Evolutionary conservation across 2,888 invertebrate species (phyloP).

Genomic region (Prostheceraeus crozeri): DNA sequence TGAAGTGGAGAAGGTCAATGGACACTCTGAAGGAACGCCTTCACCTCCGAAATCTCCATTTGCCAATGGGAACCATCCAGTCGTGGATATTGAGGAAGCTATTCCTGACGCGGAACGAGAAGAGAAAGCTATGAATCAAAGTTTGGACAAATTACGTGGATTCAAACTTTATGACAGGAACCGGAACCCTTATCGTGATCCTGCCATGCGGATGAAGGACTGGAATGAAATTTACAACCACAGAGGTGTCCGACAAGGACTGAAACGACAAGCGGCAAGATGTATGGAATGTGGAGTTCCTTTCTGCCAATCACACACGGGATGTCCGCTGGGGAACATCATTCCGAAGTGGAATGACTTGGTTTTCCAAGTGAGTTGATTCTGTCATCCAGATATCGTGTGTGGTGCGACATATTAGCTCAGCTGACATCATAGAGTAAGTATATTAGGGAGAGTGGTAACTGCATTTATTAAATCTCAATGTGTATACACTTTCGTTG

Average conservation of each 20-base stretch:
- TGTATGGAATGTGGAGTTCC: conserved; percentile 99
- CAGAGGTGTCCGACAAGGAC: conserved; percentile 70
- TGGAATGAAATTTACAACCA: conserved; percentile 95
- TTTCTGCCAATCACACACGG: conserved; percentile 86
- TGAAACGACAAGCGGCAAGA: conserved; percentile 56
- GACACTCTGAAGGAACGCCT: no score
- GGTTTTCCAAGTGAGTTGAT: conserved; percentile 64
- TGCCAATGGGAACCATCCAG: not conserved
- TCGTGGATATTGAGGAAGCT: not conserved
- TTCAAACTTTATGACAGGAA: conserved; percentile 94
- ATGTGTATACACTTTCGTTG: no score
- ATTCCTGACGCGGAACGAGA: not conserved
- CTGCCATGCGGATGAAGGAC: conserved; percentile 75
- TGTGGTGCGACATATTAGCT: not conserved
- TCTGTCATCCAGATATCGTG: not conserved
- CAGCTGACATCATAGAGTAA: no score
- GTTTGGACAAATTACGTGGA: conserved; percentile 60
- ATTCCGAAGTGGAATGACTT: conserved; percentile 99
- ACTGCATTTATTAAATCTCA: no score
- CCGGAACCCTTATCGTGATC: conserved; percentile 81
- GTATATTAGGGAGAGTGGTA: no score
- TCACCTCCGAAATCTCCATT: no score
- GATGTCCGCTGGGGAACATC: conserved; percentile 94
- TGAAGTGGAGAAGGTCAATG: not conserved
- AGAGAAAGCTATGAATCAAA: no score